Conservation (phyloP, 2,113 vertebrate genomes). For the Nestor notabilis region DNA sequence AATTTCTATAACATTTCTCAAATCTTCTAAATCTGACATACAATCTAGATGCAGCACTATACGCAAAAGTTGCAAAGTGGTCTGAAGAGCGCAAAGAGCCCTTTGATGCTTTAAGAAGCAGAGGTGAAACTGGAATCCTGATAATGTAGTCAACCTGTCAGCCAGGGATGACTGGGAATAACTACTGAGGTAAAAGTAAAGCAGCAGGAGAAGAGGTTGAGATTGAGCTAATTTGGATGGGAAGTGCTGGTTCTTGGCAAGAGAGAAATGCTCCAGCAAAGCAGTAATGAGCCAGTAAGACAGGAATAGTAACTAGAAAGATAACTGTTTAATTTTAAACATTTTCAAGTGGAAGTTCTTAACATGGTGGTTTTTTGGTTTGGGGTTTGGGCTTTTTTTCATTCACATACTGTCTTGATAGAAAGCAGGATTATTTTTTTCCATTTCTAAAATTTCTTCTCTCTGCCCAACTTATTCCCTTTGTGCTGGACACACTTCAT, state of each 20-base stretch:
- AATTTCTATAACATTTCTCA: background rate
- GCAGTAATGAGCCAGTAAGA: background rate
- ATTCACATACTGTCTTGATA: background rate
- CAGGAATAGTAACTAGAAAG: background rate
- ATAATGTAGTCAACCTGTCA: background rate
- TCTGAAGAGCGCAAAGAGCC: background rate
- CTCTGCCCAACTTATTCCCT: background rate
- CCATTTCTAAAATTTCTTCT: background rate
- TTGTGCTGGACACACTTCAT: background rate
- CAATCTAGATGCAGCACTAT: background rate
- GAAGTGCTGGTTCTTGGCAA: background rate
- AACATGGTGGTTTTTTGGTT: background rate
- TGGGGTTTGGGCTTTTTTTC: background rate
- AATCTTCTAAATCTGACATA: background rate
- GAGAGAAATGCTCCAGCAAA: background rate
- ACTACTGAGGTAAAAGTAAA: background rate
- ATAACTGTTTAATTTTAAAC: background rate
- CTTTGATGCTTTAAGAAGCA: background rate
- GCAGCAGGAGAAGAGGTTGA: background rate
- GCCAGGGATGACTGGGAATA: background rate
- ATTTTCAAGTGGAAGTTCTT: background rate
- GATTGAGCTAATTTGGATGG: background rate
- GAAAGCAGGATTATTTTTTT: rapidly evolving
- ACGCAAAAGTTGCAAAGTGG: background rate
- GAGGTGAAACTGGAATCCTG: background rate